Base-by-base conservation (phyloP, 53 echinoderm and acorn worm species). In the Temnopleurus reevesii region DNA sequence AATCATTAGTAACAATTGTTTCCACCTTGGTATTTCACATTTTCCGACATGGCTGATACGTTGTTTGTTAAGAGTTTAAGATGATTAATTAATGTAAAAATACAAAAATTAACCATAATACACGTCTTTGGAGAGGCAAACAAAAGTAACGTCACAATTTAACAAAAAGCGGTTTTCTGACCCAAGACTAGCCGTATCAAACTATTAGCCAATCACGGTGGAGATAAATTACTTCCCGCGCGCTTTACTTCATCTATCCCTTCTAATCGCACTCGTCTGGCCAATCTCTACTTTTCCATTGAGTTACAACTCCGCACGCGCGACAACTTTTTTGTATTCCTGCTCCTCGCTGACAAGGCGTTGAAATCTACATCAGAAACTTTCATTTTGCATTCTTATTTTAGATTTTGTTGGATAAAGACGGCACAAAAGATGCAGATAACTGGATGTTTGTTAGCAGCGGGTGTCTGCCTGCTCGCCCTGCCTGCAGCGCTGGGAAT, bases 401-500 rank as follows among this genome's bases (percentile, higher is more conserved):
- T 53, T 83, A 55, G 36, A 54, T 51, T 49, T 83, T 3, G 83
- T 47, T 4, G 34, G 83, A 53, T 83, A 83, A 23, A 34, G 56
- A n/a, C 12, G 83, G 51, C 31, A 23, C 31, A 23, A 12, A 85
- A 61, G 61, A 85, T 85, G 85, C 63, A 85, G 45, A 4, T 59
- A 36, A 24, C 46, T 9, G 60, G 85, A 59, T 83, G 83, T 56
- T 59, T 85, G 61, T 60, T 85, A 45, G 58, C 38, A 85, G 85
- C 63, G 85, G 18, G 85, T 44, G 45, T 85, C 13, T 59, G 46
- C 59, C 38, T 61, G 26, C 28, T 60, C 58, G 85, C 61, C 46
- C 85, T 85, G 60, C 85, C 85, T 0, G 85, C 85, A 85, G 85
- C 23, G 85, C 85, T 59, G 44, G 85, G 61, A 44, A 41, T 85